A percentile compares a stretch with the other conserved stretches of the same genome.
phyloP scores from a whole-genome alignment of 2,113 vertebrate species.

The Halcyon malimbica region DNA sequence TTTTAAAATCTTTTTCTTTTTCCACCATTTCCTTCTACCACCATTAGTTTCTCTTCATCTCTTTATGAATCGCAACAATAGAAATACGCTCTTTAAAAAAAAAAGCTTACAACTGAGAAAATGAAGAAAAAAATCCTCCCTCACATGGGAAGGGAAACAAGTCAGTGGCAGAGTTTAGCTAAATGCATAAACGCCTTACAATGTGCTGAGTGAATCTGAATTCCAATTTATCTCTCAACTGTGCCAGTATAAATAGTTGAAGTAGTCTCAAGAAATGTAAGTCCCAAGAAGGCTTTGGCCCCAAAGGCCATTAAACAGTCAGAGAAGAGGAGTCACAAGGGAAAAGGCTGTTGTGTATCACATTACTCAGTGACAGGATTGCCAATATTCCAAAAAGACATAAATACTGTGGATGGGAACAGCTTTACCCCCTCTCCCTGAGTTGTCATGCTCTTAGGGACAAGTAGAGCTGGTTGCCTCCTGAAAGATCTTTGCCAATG shows the following conservation, averaged over 20 bases:
- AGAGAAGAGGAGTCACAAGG: neutral
- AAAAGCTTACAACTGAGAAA: neutral
- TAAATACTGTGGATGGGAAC: constrained; percentile 9
- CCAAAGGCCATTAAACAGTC: neutral
- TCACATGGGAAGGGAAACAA: neutral
- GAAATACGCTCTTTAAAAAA: neutral
- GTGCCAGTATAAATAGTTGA: neutral
- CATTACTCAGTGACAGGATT: neutral
- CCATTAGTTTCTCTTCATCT: neutral
- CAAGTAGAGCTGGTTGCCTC: neutral
- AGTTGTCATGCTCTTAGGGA: neutral
- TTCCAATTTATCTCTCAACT: neutral
- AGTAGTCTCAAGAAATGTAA: neutral
- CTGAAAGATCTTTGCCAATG: neutral
- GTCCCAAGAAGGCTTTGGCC: neutral
- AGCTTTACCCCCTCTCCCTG: neutral
- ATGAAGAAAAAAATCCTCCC: neutral
- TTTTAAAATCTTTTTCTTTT: neutral
- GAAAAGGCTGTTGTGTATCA: neutral
- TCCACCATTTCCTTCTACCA: neutral
- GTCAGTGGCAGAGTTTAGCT: neutral
- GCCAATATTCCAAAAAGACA: constrained; percentile 9
- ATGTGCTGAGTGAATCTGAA: constrained; percentile 2
- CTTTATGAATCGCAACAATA: neutral
- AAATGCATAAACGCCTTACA: neutral